Conservation (phyloP, 30 jellyfish, hydroid and myxozoan species). For the Aurelia aurita region DNA sequence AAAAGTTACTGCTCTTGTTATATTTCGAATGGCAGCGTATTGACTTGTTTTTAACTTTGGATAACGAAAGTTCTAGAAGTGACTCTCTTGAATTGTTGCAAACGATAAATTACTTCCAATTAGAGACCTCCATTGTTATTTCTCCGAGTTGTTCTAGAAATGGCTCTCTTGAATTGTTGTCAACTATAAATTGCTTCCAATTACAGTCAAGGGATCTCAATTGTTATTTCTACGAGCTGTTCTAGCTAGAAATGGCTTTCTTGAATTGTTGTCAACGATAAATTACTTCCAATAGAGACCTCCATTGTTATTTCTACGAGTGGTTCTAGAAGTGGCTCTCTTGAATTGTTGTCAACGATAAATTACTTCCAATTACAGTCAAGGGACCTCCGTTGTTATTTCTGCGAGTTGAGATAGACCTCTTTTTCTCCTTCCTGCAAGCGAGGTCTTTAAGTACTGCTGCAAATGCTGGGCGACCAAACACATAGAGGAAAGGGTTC, state of each 20-base stretch:
- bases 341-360: constrained; percentile 17
- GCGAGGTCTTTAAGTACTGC: constrained; percentile 3
- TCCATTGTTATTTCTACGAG: not conserved
- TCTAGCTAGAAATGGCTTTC: too few species aligned
- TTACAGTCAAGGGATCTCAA: constrained; percentile 7
- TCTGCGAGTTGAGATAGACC: constrained; percentile 1
- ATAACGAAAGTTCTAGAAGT: not conserved
- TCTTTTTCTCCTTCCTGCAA: not conserved
- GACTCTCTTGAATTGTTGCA: not conserved
- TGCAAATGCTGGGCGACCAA: constrained; percentile 61
- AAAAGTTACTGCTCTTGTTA: too few species aligned
- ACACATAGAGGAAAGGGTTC: constrained; percentile 53
- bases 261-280: constrained; percentile 13
- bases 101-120: constrained; percentile 15
- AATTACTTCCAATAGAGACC: constrained; percentile 15
- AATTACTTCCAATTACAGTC: constrained; percentile 13
- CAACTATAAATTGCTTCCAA: constrained; percentile 17
- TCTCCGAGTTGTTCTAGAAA: constrained; percentile 1
- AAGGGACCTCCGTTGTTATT: constrained; percentile 13
- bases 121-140: constrained; percentile 1
- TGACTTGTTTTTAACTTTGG: too few species aligned
- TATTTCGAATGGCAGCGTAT: too few species aligned
- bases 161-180: constrained; percentile 14
- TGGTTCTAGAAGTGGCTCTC: not conserved
- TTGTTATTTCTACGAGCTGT: constrained; percentile 1